Percentiles rank a stretch among this genome's conserved stretches.
Conservation (phyloP, 2,113 vertebrate genomes). For the Tichodroma muraria region DNA sequence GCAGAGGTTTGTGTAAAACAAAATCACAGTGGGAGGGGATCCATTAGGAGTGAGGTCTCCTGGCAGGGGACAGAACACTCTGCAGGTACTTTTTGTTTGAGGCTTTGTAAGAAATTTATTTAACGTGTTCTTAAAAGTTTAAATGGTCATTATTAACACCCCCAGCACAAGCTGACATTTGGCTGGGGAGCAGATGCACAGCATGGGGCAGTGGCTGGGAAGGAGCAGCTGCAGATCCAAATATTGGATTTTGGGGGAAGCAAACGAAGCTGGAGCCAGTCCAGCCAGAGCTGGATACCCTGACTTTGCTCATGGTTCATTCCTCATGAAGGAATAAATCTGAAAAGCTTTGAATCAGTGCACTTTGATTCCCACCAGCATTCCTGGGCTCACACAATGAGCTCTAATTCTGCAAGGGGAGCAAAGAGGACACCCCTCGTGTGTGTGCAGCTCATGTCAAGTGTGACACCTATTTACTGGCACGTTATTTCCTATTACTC, state of each 20-base stretch:
- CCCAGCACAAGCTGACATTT: constrained; percentile 41
- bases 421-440: neutral
- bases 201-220: constrained; percentile 24
- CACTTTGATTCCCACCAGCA: neutral
- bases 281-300: neutral
- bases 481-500: neutral
- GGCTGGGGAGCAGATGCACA: constrained; percentile 30
- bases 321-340: neutral
- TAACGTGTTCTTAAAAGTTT: constrained; percentile 40
- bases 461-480: constrained; percentile 18
- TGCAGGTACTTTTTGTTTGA: constrained; percentile 29
- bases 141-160: constrained; percentile 55
- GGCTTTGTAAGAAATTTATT: constrained; percentile 45
- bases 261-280: neutral
- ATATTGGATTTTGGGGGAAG: neutral
- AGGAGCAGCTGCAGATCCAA: neutral
- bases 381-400: neutral
- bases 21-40: constrained; percentile 33
- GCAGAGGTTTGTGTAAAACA: constrained; percentile 38
- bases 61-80: constrained; percentile 24
- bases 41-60: constrained; percentile 34
- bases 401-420: neutral
- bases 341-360: neutral
- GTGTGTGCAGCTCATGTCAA: neutral
- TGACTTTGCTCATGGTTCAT: neutral